These are phyloP conservation scores for Stomatorhinus walkeri DNA, from an alignment of 2,797 vertebrate species.

Conservation along the genomic window DNA sequence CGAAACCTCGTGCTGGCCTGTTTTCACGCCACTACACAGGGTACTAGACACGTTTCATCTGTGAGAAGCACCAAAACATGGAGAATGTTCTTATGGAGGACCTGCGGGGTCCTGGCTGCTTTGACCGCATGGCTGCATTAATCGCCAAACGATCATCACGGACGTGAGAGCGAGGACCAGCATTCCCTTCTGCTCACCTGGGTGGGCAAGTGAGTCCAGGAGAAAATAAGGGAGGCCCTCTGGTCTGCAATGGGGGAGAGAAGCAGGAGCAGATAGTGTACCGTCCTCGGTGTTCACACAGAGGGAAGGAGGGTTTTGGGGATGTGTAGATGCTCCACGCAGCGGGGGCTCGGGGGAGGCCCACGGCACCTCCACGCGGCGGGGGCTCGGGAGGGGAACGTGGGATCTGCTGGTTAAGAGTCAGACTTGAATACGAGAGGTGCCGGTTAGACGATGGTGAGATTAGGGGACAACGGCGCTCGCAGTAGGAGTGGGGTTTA, in stretches of 20 bases:
- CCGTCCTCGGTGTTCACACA: constrained; percentile 11
- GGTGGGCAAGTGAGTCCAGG: constrained; percentile 15
- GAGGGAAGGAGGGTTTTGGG: neutral
- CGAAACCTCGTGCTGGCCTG: too few species aligned
- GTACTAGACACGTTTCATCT: neutral
- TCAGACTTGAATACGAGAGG: constrained; percentile 24
- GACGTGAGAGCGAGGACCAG: neutral
- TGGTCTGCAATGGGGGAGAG: neutral
- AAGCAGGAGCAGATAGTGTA: neutral
- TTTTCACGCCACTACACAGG: neutral
- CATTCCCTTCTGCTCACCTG: constrained; percentile 22
- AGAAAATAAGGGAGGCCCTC: neutral
- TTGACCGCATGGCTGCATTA: neutral
- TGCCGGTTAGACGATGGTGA: constrained; percentile 19
- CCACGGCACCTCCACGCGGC: neutral
- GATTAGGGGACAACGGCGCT: constrained; percentile 11
- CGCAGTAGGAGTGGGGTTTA: neutral
- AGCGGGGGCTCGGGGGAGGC: neutral
- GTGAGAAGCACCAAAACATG: neutral
- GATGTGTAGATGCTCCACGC: neutral
- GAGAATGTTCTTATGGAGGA: neutral
- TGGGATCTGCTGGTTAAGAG: constrained; percentile 25
- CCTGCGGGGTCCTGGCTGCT: neutral
- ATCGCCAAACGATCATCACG: neutral
- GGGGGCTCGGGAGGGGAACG: constrained; percentile 1